Evolutionary conservation across 2,888 invertebrate genomes (phyloP), one percentile per base, ranked within the genome.

Genomic region (Tribolium freemani): DNA sequence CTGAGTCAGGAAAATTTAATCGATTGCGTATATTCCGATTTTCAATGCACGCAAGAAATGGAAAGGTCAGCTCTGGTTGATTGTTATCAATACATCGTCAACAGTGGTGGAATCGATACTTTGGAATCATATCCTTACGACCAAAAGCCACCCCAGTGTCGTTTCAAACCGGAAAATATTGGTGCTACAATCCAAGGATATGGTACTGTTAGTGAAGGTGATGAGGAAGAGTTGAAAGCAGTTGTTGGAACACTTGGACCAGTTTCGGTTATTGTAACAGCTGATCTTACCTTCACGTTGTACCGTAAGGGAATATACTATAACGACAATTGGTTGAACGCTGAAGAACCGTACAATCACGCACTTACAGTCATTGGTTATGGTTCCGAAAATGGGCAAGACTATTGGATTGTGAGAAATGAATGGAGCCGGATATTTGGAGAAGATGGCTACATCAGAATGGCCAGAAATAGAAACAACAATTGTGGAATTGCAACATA

Each of bases 211-310:
- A 77, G 87, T 50, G 93, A 93, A 2, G 89, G 91, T 83, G 96
- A 96, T 86, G 82, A 89, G 8, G 90, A 91, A 82, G 88, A 96
- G 81, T 89, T 90, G 87, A 86, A 89, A 75, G 96, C 95, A 46
- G 90, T 95, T 9, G 90, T 95, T 63, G 95, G 95, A 68, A 93
- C 93, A 0, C 86, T 93, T 75, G 96, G 96, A 0, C 96, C 96
- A n/a, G 89, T 96, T 45, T 90, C 95, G 10, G 93, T 96, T 58
- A 96, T 95, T 80, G 95, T 96, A 83, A 96, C 96, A 88, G 96
- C 96, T 71, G 74, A 72, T 11, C 4, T 10, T 3, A 86, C 87
- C 76, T 95, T 96, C 91, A 95, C 95, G 87, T 91, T 94, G 84
- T 96, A 96, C 87, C 89, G 89, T 8, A 87, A 88, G 78, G 94